Evolutionary conservation across 2,113 vertebrate genomes (phyloP), one percentile per base, ranked within the genome.

Genomic region (Malurus cyaneus): DNA sequence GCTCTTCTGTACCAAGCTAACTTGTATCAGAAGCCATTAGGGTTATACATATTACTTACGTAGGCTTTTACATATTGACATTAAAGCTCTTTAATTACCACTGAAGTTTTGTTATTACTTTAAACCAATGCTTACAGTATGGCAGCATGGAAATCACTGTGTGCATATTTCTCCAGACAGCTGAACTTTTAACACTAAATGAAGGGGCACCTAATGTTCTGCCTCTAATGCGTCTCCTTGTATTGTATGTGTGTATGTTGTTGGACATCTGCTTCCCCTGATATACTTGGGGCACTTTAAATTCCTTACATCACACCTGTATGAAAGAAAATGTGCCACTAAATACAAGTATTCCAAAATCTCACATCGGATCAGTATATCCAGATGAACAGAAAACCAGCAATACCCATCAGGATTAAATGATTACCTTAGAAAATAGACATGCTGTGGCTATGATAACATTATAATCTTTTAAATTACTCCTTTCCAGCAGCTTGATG

Each of bases 11-110:
- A 57, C 64, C 71, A 87, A 60, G 26, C 34, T 44, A 21, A 65
- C 64, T 76, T 77, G 31, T 66, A 23, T 42, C 46, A 80, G 60
- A 93, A 80, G 41, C 28, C 29, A 7, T 56, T 94, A 9, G 42
- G 4, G 4, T 70, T 71, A 25, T 65, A 29, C 5, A 0, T 39
- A 1, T 21, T 53, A n/a, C 18, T 69, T 64, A 6, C 1, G 1
- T 76, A 41, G 31, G 2, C 11, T 14, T 67, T 92, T 86, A 9
- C 4, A 1, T 76, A 28, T 53, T 91, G 46, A 42, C 32, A 21
- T 29, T 62, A 14, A 88, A 80, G 14, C 57, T 64, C 15, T 26
- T 59, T 77, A 42, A 65, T 80, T 74, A 34, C 31, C 34, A 53
- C 26, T 17, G 29, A 69, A 15, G 6, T 61, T 65, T 36, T 80